Percentiles rank a stretch among this genome's conserved stretches.
phyloP scores from a whole-genome alignment of 2,888 invertebrate species.

The Meta bourneti region DNA sequence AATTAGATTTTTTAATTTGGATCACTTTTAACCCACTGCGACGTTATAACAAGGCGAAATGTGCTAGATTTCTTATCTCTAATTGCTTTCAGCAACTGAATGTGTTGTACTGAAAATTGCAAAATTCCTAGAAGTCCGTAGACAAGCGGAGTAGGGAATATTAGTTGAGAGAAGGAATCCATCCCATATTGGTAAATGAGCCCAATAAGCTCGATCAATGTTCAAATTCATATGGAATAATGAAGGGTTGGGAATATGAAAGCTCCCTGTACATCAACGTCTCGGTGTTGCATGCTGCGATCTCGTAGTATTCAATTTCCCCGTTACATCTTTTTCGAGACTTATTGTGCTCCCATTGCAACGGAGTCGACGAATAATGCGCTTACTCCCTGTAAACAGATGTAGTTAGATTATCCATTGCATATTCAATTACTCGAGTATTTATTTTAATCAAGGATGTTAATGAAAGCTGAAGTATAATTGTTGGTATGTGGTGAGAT shows the following conservation, averaged over 20 bases:
- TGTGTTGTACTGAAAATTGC: no score
- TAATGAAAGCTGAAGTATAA: not conserved
- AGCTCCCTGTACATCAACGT: not conserved
- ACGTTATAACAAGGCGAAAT: no score
- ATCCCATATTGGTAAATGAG: no score
- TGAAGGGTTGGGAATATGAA: not conserved
- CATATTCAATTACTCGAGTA: not conserved
- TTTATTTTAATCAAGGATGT: not conserved
- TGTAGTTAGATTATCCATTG: not conserved
- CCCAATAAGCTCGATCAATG: not conserved
- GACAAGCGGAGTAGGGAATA: no score
- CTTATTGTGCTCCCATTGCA: not conserved
- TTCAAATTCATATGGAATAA: not conserved
- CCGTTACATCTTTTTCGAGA: not conserved
- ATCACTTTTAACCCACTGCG: no score
- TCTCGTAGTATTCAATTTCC: not conserved
- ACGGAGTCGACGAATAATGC: not conserved
- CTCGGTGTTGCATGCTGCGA: not conserved
- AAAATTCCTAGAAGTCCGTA: no score
- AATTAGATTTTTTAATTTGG: no score
- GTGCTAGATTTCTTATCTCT: no score
- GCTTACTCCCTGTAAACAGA: not conserved
- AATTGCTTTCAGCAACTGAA: no score
- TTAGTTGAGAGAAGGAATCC: no score
- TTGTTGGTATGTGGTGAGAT: not conserved